Evolutionary conservation across 2,797 vertebrate species (phyloP), one percentile per base, ranked within the genome.

Genomic region (Cossypha dichroa): DNA sequence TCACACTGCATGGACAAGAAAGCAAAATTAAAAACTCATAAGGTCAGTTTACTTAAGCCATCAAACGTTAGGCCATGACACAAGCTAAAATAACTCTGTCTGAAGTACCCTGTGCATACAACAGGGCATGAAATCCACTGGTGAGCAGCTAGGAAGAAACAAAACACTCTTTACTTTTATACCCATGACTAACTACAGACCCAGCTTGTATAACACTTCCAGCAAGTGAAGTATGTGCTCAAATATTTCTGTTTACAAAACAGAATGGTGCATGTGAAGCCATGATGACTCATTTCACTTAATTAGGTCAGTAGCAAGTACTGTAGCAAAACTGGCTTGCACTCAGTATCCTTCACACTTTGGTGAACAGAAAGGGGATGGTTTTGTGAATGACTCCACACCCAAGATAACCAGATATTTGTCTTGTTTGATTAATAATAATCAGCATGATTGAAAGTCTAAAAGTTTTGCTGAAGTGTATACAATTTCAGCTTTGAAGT

Each of bases 161-260:
- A 1, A 13, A 90, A 78, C 13, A 17, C 34, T 54, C 46, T 51
- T 17, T 72, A 40, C 54, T 79, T 76, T 76, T 25, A 33, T 10
- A 76, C 5, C 22, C 0, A 0, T 62, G 67, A 75, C 51, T 69
- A 79, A 76, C 54, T 82, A 45, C 85, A 91, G 70, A 91, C 18
- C 28, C 59, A 64, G 48, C 31, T 33, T 49, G 31, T 51, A 5
- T 11, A 43, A 78, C 48, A 51, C 66, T 78, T 38, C 2, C 62
- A 86, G 43, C 69, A 62, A 66, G 46, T 66, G 54, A 81, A 81
- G 19, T 62, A 43, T 9, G 43, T 15, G 31, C 77, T 84, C 69
- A 78, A 58, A 45, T 66, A 69, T 51, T 92, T 80, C 67, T 87
- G 70, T 84, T 93, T 88, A 86, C 73, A 92, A 90, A 93, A 86